Base-by-base conservation (phyloP, 2,888 invertebrate genomes). In the Actias luna region DNA sequence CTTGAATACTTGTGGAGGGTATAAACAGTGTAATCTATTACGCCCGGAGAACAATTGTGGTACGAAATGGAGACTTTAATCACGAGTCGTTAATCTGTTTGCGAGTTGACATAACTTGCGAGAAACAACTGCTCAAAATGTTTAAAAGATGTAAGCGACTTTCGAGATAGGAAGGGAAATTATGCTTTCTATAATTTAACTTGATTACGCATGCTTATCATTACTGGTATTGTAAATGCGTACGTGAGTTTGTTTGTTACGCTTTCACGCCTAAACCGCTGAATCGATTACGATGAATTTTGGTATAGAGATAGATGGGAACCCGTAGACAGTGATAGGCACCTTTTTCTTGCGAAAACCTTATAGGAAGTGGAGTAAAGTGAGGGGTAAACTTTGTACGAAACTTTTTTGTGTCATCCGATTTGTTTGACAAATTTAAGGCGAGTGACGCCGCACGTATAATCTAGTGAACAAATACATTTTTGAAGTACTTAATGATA, bases 1-100 rank as follows among this genome's bases (percentile, higher is more conserved):
- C 55, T 55, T 55, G 29, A 55, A 55, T 55, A n/a, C 55, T 55
- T 55, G 55, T 55, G 29, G 55, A 29, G 29, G n/a, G 29, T 16
- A 55, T 55, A 55, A 55, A 55, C 55, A 55, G 55, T 29, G 55
- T 29, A 55, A 55, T 55, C 55, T 55, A 55, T 55, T 55, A 55
- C 55, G 55, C 55, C 29, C 29, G 29, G 55, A 55, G 55, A 29
- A 27, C 55, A 55, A 55, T 55, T 55, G 55, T 14, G 55, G 55
- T 55, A 29, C 55, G n/a, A 55, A 55, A 55, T 29, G 55, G 29
- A 29, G 29, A 55, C 29, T 55, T 55, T 55, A 55, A 55, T 55
- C 55, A 55, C 55, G 29, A 55, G 29, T 55, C 55, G 55, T 55
- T 55, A 55, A 55, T 55, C 55, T 55, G 55, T 55, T 29, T 29